Evolutionary conservation across 2,113 vertebrate species (phyloP).

Genomic region (Podilymbus podiceps): DNA sequence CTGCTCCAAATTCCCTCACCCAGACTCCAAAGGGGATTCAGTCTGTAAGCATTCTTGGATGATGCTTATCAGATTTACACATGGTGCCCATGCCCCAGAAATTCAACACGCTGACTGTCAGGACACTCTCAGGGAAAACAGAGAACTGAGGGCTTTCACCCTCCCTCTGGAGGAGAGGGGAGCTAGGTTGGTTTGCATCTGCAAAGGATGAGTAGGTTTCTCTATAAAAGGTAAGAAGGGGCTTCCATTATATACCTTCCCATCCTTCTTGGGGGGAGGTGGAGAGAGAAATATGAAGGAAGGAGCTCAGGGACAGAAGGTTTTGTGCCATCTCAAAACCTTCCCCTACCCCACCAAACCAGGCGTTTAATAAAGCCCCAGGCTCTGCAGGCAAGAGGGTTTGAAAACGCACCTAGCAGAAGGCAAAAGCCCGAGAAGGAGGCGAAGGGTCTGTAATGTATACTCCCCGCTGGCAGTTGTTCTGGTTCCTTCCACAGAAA

Average conservation of each 20-base stretch:
- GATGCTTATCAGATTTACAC: neutral
- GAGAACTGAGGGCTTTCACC: neutral
- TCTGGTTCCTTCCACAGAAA: neutral
- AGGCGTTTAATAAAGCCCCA: neutral
- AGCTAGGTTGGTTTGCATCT: neutral
- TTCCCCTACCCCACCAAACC: neutral
- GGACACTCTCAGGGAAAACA: neutral
- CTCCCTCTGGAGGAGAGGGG: neutral
- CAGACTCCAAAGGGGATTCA: neutral
- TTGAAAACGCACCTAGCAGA: neutral
- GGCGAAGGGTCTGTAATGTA: fast-evolving
- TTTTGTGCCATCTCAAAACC: neutral
- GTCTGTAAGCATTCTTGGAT: neutral
- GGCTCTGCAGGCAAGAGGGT: neutral
- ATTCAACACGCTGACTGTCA: neutral
- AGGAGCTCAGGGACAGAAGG: neutral
- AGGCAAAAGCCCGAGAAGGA: neutral
- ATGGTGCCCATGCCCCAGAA: neutral
- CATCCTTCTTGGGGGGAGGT: neutral
- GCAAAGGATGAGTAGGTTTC: neutral
- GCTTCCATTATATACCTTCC: neutral
- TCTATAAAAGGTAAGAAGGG: neutral
- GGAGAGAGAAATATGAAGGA: neutral
- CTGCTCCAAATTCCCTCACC: neutral
- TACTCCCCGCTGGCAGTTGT: neutral